Base-by-base conservation (phyloP, 2,888 invertebrate genomes). In the Rhynchonema sp. region DNA sequence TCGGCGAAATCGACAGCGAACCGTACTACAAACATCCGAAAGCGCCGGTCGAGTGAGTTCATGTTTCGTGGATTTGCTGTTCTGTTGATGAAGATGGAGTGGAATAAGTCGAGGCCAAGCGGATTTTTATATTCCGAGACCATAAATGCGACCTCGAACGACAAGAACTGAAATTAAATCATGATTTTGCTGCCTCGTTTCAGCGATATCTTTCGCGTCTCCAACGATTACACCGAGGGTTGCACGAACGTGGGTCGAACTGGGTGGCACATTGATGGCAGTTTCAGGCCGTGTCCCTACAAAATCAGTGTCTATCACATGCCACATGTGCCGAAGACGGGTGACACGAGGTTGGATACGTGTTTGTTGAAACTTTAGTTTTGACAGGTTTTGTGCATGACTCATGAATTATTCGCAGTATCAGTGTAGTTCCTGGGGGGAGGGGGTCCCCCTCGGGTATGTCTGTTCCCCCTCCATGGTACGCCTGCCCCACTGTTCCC, bases 251-350 rank as follows among this genome's bases (percentile, higher is more conserved):
- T 54, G 26, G 54, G 54, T 54, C 54, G 54, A 3, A 54, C 26
- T 9, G 54, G 54, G 22, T 54, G 54, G 54, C 54, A 54, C 54
- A 54, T 54, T 27, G 54, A 54, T 22, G 54, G 54, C 27, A 54
- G 26, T 25, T 54, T 54, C 54, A 2, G 54, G 1, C 9, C 2
- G 27, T 9, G 17, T 9, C 54, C 54, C 17, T 54, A 54, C 22
- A 27, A 25, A 2, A 27, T 54, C 26, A 26, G 26, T 3, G 54
- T 54, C 26, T 54, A 54, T 27, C 27, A 54, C 54, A 54, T 54
- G 54, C 6, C 27, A 6, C 54, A 27, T 27, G 54, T 54, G 54
- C 54, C 54, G 6, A 54, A 2, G 26, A 25, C 2, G 6, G 54
- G 54, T 6, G 54, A 54, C 27, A 54, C 54, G 9, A 25, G 54